Base-by-base conservation (phyloP, 2,113 vertebrate species). In the Brienomyrus brachyistius region DNA sequence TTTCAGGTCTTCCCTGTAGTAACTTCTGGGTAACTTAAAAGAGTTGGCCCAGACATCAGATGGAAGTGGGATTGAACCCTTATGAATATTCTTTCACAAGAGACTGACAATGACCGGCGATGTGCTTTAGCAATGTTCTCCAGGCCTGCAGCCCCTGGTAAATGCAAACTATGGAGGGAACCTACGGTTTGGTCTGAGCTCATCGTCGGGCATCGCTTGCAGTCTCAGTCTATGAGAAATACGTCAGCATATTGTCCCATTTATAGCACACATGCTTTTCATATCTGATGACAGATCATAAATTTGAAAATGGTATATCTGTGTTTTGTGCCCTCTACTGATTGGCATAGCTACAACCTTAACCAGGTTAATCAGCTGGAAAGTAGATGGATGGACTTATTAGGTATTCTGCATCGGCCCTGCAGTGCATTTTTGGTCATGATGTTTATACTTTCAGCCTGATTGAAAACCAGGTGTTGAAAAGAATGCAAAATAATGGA, bases 401-500 rank as follows among this genome's bases (percentile, higher is more conserved):
- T 66, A 82, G 77, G 77, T 82, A 21, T 43, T 82, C 40, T 40
- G 35, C 40, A 45, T 17, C 21, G 21, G 40, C 19, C 19, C 40
- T 48, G n/a, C 45, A 84, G 45, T 48, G 82, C 82, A 84, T 84
- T 47, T 92, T 90, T 92, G 91, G 9, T 62, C 11, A 19, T 90
- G 82, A 40, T 40, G 40, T 40, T 40, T 40, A 40, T 40, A 40
- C 40, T 40, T 40, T 40, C 40, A 40, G 1, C 40, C 40, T 40
- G 40, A 40, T 40, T 40, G 40, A 40, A 40, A 56, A 19, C 51
- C n/a, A 54, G 85, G 85, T 87, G 85, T 87, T 54, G 51, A 87
- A 87, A 87, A 56, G 85, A 90, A 87, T 87, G 90, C 91, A 91
- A 94, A 94, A 93, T 92, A 51, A 93, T 92, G 74, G 90, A 23